These are phyloP conservation scores for Mesitornis unicolor DNA, from an alignment of 2,113 vertebrate species.

Conservation along the genomic window DNA sequence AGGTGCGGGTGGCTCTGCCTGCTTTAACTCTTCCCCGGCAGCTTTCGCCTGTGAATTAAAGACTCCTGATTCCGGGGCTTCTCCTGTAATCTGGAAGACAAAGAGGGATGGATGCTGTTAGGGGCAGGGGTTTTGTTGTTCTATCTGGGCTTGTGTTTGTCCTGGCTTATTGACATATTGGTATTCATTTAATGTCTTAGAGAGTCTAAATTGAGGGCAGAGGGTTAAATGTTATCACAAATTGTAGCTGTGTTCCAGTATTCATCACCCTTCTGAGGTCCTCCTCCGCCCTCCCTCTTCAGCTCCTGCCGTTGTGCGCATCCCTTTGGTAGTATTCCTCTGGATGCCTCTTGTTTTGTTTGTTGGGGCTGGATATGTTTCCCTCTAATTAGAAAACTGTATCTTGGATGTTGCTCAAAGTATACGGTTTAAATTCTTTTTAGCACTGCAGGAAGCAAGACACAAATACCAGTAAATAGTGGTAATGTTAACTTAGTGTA, in stretches of 20 bases:
- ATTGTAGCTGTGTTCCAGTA: slow-evolving; percentile 61
- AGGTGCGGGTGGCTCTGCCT: neutral
- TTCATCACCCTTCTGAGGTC: slow-evolving; percentile 40
- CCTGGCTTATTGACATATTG: slow-evolving; percentile 41
- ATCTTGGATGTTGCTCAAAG: neutral
- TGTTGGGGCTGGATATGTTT: neutral
- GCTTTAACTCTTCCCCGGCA: slow-evolving; percentile 16
- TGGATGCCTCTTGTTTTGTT: neutral
- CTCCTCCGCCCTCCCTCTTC: neutral
- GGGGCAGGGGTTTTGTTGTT: slow-evolving; percentile 49
- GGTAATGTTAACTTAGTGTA: neutral
- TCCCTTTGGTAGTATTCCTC: neutral
- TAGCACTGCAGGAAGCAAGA: neutral
- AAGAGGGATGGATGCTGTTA: slow-evolving; percentile 2
- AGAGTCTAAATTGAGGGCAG: slow-evolving; percentile 64
- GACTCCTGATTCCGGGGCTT: neutral
- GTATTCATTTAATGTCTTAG: slow-evolving; percentile 51
- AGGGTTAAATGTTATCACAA: slow-evolving; percentile 70
- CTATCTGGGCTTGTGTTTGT: slow-evolving; percentile 44
- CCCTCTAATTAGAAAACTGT: neutral
- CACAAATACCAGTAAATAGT: neutral
- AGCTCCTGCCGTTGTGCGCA: neutral
- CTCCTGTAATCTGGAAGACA: slow-evolving; percentile 27
- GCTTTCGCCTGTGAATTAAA: neutral
- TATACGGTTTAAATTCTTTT: neutral